Percentiles rank a stretch among this genome's conserved stretches.
Conservation (phyloP, 2,888 invertebrate genomes). For the Drosophila mimica region DNA sequence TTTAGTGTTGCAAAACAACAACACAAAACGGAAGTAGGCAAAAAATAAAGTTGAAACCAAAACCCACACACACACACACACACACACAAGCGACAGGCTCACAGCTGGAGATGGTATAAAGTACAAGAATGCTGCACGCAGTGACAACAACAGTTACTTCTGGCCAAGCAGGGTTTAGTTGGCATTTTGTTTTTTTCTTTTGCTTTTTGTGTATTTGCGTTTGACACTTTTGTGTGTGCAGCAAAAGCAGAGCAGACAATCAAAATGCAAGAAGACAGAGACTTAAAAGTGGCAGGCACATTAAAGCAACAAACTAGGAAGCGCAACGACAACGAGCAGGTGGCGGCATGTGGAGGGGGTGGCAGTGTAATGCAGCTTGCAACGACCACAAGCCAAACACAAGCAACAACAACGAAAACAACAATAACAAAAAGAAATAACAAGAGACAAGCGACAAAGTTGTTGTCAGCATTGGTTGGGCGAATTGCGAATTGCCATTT, state of each 20-base stretch:
- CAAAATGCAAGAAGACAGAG: conserved; percentile 64
- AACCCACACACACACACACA: conserved; percentile 7
- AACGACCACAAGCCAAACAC: conserved; percentile 62
- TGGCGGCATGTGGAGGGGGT: background rate
- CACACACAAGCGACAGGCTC: conserved; percentile 43
- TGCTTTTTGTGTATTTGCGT: conserved; percentile 46
- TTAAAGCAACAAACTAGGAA: conserved; percentile 55
- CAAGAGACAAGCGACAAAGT: conserved; percentile 64
- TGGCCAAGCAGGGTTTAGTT: conserved; percentile 8
- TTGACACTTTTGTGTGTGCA: conserved; percentile 58
- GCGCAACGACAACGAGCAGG: conserved; percentile 26
- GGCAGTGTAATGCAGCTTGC: conserved; percentile 2
- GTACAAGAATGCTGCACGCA: background rate
- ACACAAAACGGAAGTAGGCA: background rate
- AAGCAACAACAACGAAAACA: conserved; percentile 63
- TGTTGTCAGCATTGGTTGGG: conserved; percentile 36
- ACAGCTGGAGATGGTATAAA: conserved; percentile 19
- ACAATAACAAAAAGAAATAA: conserved; percentile 59
- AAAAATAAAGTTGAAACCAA: background rate
- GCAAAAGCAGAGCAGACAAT: conserved; percentile 48
- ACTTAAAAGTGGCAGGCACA: conserved; percentile 62
- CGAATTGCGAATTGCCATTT: conserved; percentile 34
- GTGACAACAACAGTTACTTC: conserved; percentile 18
- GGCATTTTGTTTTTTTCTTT: conserved; percentile 1
- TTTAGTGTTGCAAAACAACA: background rate